A percentile compares a stretch with the other conserved stretches of the same genome.
Evolutionary conservation across 2,797 vertebrate genomes (phyloP).

Genomic region (Furcifer pardalis): DNA sequence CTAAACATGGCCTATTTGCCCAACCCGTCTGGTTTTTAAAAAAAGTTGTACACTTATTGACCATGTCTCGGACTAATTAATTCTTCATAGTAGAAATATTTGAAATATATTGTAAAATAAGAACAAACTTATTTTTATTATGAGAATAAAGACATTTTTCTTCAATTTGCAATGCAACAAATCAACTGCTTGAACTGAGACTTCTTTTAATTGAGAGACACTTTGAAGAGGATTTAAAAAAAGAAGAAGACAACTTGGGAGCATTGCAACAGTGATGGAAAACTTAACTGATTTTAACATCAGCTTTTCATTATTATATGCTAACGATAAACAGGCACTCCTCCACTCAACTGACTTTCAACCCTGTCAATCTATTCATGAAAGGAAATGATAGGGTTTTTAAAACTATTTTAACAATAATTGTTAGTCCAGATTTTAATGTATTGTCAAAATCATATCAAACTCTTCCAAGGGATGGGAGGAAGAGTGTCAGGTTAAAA

Average conservation of each 20-base stretch:
- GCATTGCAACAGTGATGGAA: conserved; percentile 55
- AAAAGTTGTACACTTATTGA: conserved; percentile 78
- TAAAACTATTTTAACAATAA: conserved; percentile 24
- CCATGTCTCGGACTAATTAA: conserved; percentile 88
- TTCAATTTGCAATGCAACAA: conserved; percentile 74
- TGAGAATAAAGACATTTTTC: conserved; percentile 88
- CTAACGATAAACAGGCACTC: conserved; percentile 67
- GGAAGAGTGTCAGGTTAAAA: conserved; percentile 52
- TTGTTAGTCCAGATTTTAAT: conserved; percentile 31
- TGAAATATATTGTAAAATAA: conserved; percentile 99
- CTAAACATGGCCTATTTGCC: conserved; percentile 72
- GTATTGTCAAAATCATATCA: conserved; percentile 43
- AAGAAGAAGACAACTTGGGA: conserved; percentile 48
- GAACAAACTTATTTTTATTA: conserved; percentile 99
- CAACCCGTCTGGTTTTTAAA: conserved; percentile 47
- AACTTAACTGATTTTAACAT: conserved; percentile 59
- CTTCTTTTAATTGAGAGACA: conserved; percentile 73
- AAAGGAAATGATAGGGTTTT: conserved; percentile 49
- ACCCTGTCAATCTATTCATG: conserved; percentile 37
- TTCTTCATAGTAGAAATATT: conserved; percentile 95
- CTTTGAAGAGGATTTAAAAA: conserved; percentile 61
- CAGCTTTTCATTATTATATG: conserved; percentile 63
- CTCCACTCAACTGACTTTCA: conserved; percentile 44
- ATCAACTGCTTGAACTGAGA: conserved; percentile 77
- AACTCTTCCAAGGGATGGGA: conserved; percentile 58